Evolutionary conservation across 2,888 invertebrate genomes (phyloP).

Genomic region (Brachyopa scutellaris): DNA sequence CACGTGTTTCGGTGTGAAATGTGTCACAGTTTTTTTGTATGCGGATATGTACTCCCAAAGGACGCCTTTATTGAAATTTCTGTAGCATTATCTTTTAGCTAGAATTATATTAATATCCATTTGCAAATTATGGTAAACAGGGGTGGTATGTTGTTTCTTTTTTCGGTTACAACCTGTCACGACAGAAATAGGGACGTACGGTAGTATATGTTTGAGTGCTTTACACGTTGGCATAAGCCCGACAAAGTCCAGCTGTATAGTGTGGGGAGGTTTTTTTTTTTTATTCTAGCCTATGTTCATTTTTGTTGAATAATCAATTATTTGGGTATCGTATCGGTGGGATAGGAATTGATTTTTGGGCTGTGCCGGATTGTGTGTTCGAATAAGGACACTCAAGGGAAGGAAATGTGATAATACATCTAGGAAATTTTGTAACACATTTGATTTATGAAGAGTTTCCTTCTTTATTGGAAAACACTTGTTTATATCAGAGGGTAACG

Average conservation of each 20-base stretch:
- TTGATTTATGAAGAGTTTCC: constrained; percentile 67
- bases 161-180: constrained; percentile 42
- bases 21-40: background rate
- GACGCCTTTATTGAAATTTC: background rate
- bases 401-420: constrained; percentile 64
- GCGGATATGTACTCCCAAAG: constrained; percentile 1
- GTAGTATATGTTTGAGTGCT: background rate
- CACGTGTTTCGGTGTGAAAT: background rate
- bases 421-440: constrained; percentile 66
- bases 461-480: constrained; percentile 29
- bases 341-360: constrained; percentile 43
- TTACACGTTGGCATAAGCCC: constrained; percentile 2
- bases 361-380: constrained; percentile 29
- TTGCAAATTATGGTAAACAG: constrained; percentile 24
- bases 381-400: constrained; percentile 62
- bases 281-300: background rate
- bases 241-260: constrained; percentile 1
- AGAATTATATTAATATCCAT: constrained; percentile 33
- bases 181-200: background rate
- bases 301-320: constrained; percentile 68
- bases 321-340: constrained; percentile 41
- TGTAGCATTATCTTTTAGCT: background rate
- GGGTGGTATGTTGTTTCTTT: background rate
- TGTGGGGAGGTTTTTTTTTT: background rate
- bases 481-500: constrained; percentile 15